Conservation (phyloP, 2,888 invertebrate species). For the Caenorhabditis auriculariae region DNA sequence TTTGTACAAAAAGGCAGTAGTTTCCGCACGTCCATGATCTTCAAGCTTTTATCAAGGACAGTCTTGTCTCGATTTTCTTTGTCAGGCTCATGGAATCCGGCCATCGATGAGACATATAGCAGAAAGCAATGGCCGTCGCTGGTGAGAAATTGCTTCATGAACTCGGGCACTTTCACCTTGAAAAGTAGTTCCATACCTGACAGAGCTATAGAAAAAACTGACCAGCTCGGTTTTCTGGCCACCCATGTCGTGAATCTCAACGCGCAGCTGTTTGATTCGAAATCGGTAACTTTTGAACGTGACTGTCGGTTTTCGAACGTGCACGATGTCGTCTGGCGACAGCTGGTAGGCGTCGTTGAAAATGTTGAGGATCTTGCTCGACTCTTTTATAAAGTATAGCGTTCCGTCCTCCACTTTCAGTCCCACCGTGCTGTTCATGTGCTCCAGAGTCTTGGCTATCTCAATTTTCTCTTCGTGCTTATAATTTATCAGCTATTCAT, state of each 20-base stretch:
- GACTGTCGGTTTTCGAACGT: conserved; percentile 52
- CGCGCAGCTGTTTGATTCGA: conserved; percentile 38
- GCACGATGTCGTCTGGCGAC: conserved; percentile 49
- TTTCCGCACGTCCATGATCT: conserved; percentile 25
- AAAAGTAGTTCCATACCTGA: conserved; percentile 2
- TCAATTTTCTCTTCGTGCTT: no score
- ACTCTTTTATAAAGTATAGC: conserved; percentile 34
- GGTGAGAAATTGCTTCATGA: conserved; percentile 43
- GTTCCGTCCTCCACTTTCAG: conserved; percentile 44
- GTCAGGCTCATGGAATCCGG: conserved; percentile 53
- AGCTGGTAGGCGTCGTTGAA: conserved; percentile 39
- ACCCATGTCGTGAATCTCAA: conserved; percentile 58
- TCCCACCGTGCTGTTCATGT: no score
- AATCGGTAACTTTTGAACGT: conserved; percentile 56
- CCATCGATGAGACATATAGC: conserved; percentile 55
- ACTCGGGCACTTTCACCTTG: conserved; percentile 45
- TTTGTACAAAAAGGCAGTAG: not conserved
- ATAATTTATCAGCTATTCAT: no score
- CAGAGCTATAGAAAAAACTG: conserved; percentile 1
- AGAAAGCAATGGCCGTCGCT: conserved; percentile 44
- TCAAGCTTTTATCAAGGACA: conserved; percentile 50
- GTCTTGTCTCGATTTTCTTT: conserved; percentile 43
- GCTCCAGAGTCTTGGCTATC: no score
- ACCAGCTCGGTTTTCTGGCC: conserved; percentile 54
- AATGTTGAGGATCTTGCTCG: conserved; percentile 26